phyloP scores from a whole-genome alignment of 37 sponge, comb jelly and placozoan genomes.

The Ephydatia muelleri region DNA sequence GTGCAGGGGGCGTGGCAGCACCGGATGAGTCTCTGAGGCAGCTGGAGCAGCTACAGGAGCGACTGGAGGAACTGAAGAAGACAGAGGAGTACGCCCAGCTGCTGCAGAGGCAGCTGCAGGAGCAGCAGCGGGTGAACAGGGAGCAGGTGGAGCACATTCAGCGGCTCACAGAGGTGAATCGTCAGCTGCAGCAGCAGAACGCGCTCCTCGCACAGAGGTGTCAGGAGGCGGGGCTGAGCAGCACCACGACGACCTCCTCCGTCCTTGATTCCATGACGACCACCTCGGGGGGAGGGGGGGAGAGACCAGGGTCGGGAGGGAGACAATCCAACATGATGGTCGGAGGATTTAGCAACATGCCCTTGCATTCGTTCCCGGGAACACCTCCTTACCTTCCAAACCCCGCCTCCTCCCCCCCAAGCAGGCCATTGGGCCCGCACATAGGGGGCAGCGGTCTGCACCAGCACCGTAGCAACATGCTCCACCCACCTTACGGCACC shows the following conservation, averaged over 20 bases:
- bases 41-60: slow-evolving; percentile 32
- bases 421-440: not conserved
- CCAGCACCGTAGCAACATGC: not conserved
- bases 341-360: not conserved
- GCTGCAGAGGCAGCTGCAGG: slow-evolving; percentile 17
- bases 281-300: not conserved
- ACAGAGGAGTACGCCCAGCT: slow-evolving; percentile 19
- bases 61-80: slow-evolving; percentile 32
- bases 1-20: not conserved
- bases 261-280: not conserved
- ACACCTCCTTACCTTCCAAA: not conserved
- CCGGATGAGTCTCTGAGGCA: not conserved
- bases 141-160: slow-evolving; percentile 47
- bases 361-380: not conserved
- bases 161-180: slow-evolving; percentile 19
- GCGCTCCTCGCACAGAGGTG: slow-evolving; percentile 33
- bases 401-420: not conserved
- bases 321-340: not conserved
- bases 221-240: slow-evolving; percentile 33
- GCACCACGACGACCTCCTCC: slow-evolving; percentile 1
- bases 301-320: not conserved
- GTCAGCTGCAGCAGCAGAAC: slow-evolving; percentile 38
- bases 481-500: not conserved
- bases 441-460: not conserved
- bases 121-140: slow-evolving; percentile 50